Base-by-base conservation (phyloP, 2,888 invertebrate genomes). In the Dastarcus helophoroides region DNA sequence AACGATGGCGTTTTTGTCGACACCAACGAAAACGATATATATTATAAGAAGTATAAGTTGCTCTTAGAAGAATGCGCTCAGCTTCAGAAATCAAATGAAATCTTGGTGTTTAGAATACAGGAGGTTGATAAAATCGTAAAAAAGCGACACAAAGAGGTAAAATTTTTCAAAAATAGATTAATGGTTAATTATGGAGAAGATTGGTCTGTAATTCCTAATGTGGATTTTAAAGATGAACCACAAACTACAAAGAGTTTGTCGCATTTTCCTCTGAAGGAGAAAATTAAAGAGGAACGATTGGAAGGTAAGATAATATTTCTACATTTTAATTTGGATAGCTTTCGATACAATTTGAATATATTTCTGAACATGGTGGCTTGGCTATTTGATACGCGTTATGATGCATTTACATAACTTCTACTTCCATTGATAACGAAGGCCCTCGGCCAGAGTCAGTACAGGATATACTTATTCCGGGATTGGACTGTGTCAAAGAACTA, bases 21-120 rank as follows among this genome's bases (percentile, higher is more conserved):
- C 34, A 47, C 48, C 32, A 64, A 64, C 41, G 76, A 77, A 53
- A 73, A 74, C 44, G 75, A 79, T 54, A 65, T 75, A 53, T 79
- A 79, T 55, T 76, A 76, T 50, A 72, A 73, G 55, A 81, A 80
- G 63, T 80, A 78, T 57, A 76, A 79, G 56, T 61, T 79, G 46
- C 60, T 82, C 34, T 58, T 79, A 40, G 79, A 79, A 54, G 71
- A 79, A 67, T 81, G 81, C 59, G 76, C 79, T 62, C 71, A 75
- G 44, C 64, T 82, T 43, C 80, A 81, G 53, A 78, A 79, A 69
- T 76, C 79, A 53, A 82, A 81, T 58, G 79, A 81, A 56, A 69
- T 79, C 58, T 64, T 81, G 42, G 74, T 80, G 34, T 70, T 70
- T 61, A 33, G 81, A 52, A 76, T 80, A 56, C 78, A 79, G 51